phyloP scores from a whole-genome alignment of 1,140 invertebrate genomes.

The Drosophila lowei region DNA sequence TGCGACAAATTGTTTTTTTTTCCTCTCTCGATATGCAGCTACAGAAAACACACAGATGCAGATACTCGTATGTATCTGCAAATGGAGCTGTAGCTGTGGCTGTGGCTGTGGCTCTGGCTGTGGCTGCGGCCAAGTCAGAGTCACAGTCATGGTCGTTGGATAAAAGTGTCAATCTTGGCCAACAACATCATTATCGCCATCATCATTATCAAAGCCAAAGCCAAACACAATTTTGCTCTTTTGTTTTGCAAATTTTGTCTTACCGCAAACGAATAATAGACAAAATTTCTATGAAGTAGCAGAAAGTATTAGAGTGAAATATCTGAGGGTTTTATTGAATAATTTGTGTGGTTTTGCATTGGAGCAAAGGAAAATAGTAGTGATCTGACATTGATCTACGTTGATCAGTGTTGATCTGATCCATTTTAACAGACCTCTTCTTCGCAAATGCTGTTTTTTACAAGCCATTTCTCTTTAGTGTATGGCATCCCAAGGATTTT shows the following conservation, averaged over 20 bases:
- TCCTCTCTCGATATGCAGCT: conserved; percentile 22
- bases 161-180: conserved; percentile 75
- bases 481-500: too few species aligned
- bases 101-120: not conserved
- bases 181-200: conserved; percentile 53
- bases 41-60: conserved; percentile 8
- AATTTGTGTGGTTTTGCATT: not conserved
- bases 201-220: conserved; percentile 23
- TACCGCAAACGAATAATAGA: conserved; percentile 22
- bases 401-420: not conserved
- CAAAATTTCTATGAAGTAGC: conserved; percentile 46
- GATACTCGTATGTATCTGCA: conserved; percentile 25
- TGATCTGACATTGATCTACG: too few species aligned
- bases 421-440: not conserved
- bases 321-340: conserved; percentile 27
- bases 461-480: too few species aligned
- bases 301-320: conserved; percentile 26
- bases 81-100: conserved; percentile 23
- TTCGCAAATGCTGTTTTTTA: not conserved
- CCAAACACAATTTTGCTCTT: conserved; percentile 57
- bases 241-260: conserved; percentile 37
- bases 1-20: conserved; percentile 74
- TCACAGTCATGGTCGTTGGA: conserved; percentile 76
- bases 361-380: not conserved
- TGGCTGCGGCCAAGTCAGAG: conserved; percentile 24